These are phyloP conservation scores for Gallinago paraguaiae DNA, from an alignment of 2,113 vertebrate genomes.

Conservation along the genomic window DNA sequence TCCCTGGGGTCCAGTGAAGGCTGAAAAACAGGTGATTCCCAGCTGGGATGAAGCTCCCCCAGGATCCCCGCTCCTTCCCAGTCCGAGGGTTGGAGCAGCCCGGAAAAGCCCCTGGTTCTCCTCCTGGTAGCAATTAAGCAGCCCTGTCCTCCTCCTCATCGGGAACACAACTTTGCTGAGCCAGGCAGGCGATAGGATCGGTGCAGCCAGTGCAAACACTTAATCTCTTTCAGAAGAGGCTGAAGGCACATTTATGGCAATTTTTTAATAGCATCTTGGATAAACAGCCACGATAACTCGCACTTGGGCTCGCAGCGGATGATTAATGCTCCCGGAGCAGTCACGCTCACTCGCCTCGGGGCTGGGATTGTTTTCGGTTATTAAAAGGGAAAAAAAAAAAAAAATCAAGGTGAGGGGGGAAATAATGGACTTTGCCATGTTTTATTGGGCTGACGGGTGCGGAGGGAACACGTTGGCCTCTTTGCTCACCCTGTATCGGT, in stretches of 20 bases:
- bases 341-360: background rate
- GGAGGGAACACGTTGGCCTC: background rate
- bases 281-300: background rate
- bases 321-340: background rate
- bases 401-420: background rate
- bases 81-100: background rate
- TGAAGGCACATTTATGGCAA: background rate
- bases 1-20: background rate
- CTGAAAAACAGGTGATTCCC: background rate
- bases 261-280: background rate
- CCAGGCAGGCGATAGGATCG: rapidly evolving
- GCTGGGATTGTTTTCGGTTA: background rate
- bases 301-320: rapidly evolving
- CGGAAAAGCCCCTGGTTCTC: background rate
- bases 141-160: rapidly evolving
- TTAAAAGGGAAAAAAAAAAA: background rate
- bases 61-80: background rate
- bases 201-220: background rate
- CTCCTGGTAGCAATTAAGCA: background rate
- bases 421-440: constrained; percentile 28
- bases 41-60: background rate
- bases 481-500: rapidly evolving
- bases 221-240: constrained; percentile 16
- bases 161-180: background rate
- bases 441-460: background rate